phyloP scores from a whole-genome alignment of 2,113 vertebrate species.

The Campylomormyrus tamandua region DNA sequence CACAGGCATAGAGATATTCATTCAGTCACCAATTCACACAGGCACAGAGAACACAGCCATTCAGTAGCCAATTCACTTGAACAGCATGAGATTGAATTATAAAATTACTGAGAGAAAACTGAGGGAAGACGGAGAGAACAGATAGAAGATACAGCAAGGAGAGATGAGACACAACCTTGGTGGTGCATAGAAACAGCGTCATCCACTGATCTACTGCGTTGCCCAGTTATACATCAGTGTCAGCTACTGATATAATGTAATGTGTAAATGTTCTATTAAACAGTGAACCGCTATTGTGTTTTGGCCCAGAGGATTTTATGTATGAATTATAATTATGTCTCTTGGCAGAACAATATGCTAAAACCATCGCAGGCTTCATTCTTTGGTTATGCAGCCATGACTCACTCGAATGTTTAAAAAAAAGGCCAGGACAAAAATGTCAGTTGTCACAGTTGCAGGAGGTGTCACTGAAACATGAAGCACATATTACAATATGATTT shows the following conservation, averaged over 20 bases:
- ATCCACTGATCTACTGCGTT: neutral
- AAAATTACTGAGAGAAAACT: neutral
- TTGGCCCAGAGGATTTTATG: slow-evolving; percentile 1
- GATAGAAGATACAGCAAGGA: neutral
- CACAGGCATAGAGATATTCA: too few species aligned
- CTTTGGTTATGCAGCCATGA: neutral
- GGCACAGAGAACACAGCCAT: neutral
- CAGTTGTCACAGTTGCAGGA: neutral
- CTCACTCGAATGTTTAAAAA: neutral
- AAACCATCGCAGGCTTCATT: neutral
- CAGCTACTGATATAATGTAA: neutral
- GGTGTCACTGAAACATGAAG: neutral
- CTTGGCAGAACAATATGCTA: slow-evolving; percentile 6
- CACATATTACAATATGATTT: neutral
- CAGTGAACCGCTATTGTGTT: neutral
- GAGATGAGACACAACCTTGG: neutral
- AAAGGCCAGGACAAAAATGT: neutral
- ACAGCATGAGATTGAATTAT: neutral
- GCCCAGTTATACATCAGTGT: slow-evolving; percentile 3
- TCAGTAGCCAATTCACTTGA: neutral
- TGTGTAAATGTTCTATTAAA: slow-evolving; percentile 5
- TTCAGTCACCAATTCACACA: neutral
- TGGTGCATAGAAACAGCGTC: neutral
- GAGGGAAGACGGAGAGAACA: neutral
- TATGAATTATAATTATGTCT: slow-evolving; percentile 11